Base-by-base conservation (phyloP, 2,113 vertebrate species). In the Thamnaconus septentrionalis region DNA sequence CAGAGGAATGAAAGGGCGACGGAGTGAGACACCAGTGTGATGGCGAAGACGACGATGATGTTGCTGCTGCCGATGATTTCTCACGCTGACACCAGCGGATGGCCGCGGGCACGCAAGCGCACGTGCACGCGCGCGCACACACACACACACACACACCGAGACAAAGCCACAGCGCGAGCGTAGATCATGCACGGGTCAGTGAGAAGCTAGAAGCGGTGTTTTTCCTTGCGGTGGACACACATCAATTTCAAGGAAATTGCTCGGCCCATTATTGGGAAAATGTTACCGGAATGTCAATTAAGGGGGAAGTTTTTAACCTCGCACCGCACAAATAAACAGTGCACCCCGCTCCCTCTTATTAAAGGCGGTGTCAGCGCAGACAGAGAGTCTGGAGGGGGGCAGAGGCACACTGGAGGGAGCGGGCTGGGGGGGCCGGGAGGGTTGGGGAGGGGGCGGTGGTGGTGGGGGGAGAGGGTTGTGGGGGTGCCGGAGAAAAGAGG, bases 201-300 rank as follows among this genome's bases (percentile, higher is more conserved):
- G 82, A 79, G 18, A 85, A 85, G 76, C 75, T 78, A 69, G 80
- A 64, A 80, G 83, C 79, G 1, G 66, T 85, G 87, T 86, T 87
- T 83, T 86, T 85, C 76, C 81, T 86, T 87, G 85, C 56, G 85
- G 87, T 86, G 84, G 84, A 83, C 85, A 83, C 82, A 88, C 88
- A 88, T 80, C 84, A 85, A 86, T 87, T 89, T 89, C 72, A 78
- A 90, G 88, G 90, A 91, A 91, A 89, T 85, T 87, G 86, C 87
- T 82, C 56, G 75, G 73, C 87, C 84, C 88, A 89, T 90, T 91
- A 89, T 90, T 87, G 84, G 84, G 18, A 90, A 88, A 90, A 86
- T 89, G 90, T 91, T 89, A 90, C 86, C 86, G 88, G 88, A 91
- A 91, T 87, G 85, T 87, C 87, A 89, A 91, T 91, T 90, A 88